Conservation (phyloP, 2,113 vertebrate species). For the Polypterus senegalus region DNA sequence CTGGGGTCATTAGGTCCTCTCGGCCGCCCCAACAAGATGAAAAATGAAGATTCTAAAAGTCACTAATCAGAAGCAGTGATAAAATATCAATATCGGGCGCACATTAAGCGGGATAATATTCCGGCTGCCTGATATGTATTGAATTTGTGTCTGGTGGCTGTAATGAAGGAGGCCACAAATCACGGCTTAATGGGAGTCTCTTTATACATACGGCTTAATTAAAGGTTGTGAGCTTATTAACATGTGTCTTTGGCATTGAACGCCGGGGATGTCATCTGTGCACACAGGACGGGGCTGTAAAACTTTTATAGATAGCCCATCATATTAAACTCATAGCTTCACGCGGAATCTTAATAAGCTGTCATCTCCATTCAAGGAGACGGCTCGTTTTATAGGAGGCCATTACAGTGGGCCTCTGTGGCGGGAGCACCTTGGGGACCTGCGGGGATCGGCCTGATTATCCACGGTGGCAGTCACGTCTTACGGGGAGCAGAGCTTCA, state of each 20-base stretch:
- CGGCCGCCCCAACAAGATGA: slow-evolving; percentile 46
- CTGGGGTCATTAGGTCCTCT: slow-evolving; percentile 45
- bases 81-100: slow-evolving; percentile 78
- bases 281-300: slow-evolving; percentile 77
- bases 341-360: slow-evolving; percentile 78
- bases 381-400: slow-evolving; percentile 51
- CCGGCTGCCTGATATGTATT: slow-evolving; percentile 89
- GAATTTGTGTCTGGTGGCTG: slow-evolving; percentile 85
- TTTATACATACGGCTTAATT: slow-evolving; percentile 99
- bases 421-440: slow-evolving; percentile 18
- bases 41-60: slow-evolving; percentile 59
- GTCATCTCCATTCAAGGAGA: slow-evolving; percentile 66
- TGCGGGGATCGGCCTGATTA: slow-evolving; percentile 23
- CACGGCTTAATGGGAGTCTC: slow-evolving; percentile 94
- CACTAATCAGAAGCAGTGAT: slow-evolving; percentile 64
- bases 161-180: slow-evolving; percentile 98
- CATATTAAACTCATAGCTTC: slow-evolving; percentile 67
- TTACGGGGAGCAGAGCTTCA: no score
- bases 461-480: slow-evolving; percentile 3
- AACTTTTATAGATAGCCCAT: slow-evolving; percentile 95
- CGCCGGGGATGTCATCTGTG: slow-evolving; percentile 68
- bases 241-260: slow-evolving; percentile 90
- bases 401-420: slow-evolving; percentile 46
- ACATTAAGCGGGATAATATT: slow-evolving; percentile 85
- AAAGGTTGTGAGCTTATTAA: slow-evolving; percentile 99